Evolutionary conservation across 2,888 invertebrate genomes (phyloP).

Genomic region (Caradrina clavipalpis): DNA sequence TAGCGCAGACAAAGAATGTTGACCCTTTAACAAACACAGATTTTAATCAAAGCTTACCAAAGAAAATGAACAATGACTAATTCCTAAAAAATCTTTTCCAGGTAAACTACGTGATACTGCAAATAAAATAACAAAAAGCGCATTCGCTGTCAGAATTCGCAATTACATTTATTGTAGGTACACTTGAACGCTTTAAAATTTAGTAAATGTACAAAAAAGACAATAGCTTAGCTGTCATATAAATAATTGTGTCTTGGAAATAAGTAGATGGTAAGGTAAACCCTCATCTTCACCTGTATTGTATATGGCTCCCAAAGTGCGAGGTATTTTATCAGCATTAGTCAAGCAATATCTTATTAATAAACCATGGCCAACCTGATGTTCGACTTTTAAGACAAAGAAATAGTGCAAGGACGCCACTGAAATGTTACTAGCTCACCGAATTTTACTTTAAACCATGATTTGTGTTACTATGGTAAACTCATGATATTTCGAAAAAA

Average conservation of each 20-base stretch:
- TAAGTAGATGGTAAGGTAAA: no score
- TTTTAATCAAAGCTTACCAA: slow-evolving; percentile 73
- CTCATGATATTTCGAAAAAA: no score
- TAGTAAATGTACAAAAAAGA: slow-evolving; percentile 82
- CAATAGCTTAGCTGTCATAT: slow-evolving; percentile 84
- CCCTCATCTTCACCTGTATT: slow-evolving; percentile 12
- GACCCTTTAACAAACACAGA: slow-evolving; percentile 66
- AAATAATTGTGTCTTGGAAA: slow-evolving; percentile 79
- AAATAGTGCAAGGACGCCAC: no score
- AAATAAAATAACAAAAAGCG: slow-evolving; percentile 83
- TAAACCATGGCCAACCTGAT: not conserved
- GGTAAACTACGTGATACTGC: slow-evolving; percentile 85
- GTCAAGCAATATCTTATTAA: no score
- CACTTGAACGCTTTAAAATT: slow-evolving; percentile 75
- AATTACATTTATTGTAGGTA: slow-evolving; percentile 72
- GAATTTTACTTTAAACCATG: no score
- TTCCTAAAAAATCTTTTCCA: slow-evolving; percentile 85
- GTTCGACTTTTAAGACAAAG: no score
- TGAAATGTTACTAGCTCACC: no score
- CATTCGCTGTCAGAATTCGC: slow-evolving; percentile 80
- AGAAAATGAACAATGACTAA: slow-evolving; percentile 80
- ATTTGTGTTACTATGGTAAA: not conserved
- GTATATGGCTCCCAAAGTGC: slow-evolving; percentile 1
- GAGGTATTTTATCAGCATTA: not conserved
- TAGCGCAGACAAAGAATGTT: slow-evolving; percentile 51